These are phyloP conservation scores for Benthosema pterotum DNA, from an alignment of 2,797 vertebrate species.

Conservation along the genomic window DNA sequence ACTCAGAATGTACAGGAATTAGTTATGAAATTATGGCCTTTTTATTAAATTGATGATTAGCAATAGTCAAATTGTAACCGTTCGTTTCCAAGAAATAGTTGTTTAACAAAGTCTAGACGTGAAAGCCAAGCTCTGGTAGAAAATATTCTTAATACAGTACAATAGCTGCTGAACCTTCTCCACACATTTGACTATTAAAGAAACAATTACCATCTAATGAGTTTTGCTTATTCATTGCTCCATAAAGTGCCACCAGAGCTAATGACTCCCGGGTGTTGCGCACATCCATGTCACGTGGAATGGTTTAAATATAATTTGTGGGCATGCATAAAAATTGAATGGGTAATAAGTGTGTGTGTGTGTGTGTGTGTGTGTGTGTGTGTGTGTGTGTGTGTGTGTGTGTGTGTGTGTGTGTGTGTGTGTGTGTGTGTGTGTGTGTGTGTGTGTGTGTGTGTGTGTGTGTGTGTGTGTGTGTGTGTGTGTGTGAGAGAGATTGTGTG, in stretches of 20 bases:
- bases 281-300: neutral
- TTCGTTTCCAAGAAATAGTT: too few species aligned
- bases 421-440: slow-evolving; percentile 1
- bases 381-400: neutral
- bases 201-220: neutral
- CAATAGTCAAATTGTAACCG: too few species aligned
- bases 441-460: neutral
- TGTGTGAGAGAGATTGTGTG: slow-evolving; percentile 1
- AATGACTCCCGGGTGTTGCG: slow-evolving; percentile 10
- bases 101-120: too few species aligned
- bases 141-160: too few species aligned
- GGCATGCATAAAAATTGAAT: too few species aligned
- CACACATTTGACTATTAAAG: too few species aligned
- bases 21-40: too few species aligned
- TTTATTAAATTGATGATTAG: too few species aligned
- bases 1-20: too few species aligned
- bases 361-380: slow-evolving; percentile 9
- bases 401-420: neutral
- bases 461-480: slow-evolving; percentile 23
- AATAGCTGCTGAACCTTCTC: too few species aligned
- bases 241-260: neutral
- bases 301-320: too few species aligned
- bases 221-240: neutral
- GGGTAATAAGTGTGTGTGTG: neutral
- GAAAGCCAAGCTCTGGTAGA: too few species aligned